A percentile compares a stretch with the other conserved stretches of the same genome.
These are phyloP conservation scores for Patella depressa DNA, from an alignment of 2,888 invertebrate species.

Conservation along the genomic window DNA sequence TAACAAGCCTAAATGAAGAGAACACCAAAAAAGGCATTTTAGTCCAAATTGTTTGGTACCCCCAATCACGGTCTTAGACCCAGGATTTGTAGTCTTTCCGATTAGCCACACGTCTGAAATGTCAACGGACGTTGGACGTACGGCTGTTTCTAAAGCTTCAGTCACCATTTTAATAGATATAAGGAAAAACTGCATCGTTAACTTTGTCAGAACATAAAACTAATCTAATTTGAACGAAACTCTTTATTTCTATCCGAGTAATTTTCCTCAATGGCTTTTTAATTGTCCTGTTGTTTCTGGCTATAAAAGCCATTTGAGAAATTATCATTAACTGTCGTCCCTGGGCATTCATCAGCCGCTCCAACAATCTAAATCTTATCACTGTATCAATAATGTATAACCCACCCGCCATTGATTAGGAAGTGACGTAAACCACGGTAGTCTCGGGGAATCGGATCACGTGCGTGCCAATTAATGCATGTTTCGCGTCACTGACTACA, in stretches of 20 bases:
- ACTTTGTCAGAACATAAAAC: background rate
- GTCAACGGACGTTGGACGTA: too few species aligned
- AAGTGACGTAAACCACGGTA: background rate
- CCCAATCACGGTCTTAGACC: too few species aligned
- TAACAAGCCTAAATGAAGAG: too few species aligned
- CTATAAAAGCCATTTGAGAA: slow-evolving; percentile 7
- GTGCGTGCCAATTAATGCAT: background rate
- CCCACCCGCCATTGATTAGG: background rate
- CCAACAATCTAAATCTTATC: slow-evolving; percentile 8
- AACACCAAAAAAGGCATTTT: too few species aligned
- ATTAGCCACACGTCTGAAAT: too few species aligned
- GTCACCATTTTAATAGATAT: too few species aligned
- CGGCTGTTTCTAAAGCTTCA: too few species aligned
- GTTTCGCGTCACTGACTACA: too few species aligned
- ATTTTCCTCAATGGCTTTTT: slow-evolving; percentile 7
- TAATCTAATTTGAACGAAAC: slow-evolving; percentile 6
- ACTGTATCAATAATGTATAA: background rate
- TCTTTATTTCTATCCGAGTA: background rate
- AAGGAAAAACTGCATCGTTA: too few species aligned
- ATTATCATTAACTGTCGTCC: slow-evolving; percentile 2
- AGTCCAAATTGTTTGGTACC: too few species aligned
- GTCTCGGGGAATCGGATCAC: slow-evolving; percentile 2
- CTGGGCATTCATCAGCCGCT: background rate
- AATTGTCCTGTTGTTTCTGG: background rate
- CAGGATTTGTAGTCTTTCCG: too few species aligned